These are phyloP conservation scores for Saccopteryx leptura DNA, from an alignment of 2,113 vertebrate genomes.

Conservation along the genomic window DNA sequence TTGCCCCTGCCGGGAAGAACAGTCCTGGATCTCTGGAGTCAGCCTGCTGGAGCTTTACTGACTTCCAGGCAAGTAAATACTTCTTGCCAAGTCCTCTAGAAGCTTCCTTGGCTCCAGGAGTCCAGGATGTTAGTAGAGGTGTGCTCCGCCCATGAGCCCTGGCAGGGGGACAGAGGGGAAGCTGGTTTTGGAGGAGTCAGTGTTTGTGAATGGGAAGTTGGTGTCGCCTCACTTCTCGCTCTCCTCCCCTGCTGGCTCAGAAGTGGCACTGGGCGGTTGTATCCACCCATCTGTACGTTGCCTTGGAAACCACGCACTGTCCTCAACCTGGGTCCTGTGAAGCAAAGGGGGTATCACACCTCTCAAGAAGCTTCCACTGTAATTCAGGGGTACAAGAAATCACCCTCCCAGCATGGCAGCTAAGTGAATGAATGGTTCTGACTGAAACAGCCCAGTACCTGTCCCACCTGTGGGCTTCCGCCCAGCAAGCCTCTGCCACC, in stretches of 20 bases:
- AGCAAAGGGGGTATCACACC: neutral
- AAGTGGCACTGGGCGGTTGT: neutral
- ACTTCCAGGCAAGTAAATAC: neutral
- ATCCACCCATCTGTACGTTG: neutral
- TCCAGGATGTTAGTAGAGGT: neutral
- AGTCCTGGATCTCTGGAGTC: neutral
- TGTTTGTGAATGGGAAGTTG: neutral
- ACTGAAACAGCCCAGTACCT: neutral
- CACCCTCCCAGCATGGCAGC: neutral
- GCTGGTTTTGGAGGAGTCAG: neutral
- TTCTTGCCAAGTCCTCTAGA: neutral
- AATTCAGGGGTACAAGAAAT: neutral
- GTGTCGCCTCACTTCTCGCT: neutral
- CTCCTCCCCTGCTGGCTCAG: neutral
- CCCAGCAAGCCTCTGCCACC: no score
- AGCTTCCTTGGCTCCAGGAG: neutral
- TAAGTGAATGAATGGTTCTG: neutral
- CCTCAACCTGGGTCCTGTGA: neutral
- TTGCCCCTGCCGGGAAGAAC: neutral
- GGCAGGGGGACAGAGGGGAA: neutral
- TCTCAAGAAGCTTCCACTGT: neutral
- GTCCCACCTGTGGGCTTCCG: no score
- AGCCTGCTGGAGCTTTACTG: neutral
- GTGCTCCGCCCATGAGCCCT: neutral
- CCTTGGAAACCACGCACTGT: constrained; percentile 67